A percentile compares a stretch with the other conserved stretches of the same genome.
Evolutionary conservation across 2,797 vertebrate genomes (phyloP).

Genomic region (Cossypha niveicapilla): DNA sequence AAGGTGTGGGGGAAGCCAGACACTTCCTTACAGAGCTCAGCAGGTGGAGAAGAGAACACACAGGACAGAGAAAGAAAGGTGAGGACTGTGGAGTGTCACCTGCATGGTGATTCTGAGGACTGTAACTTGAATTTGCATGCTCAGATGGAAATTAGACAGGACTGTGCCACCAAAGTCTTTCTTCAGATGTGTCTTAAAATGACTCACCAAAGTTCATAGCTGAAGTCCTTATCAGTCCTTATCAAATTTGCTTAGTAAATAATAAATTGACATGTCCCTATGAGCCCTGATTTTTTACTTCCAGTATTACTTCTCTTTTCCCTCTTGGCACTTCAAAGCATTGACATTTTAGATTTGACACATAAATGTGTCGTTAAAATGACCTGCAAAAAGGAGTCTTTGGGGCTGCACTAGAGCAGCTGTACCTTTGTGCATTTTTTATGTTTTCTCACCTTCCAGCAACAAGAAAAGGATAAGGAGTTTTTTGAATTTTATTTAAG

Average conservation of each 20-base stretch:
- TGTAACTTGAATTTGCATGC: background rate
- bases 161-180: fast-evolving
- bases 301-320: background rate
- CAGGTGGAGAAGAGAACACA: background rate
- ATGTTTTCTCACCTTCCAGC: background rate
- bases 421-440: background rate
- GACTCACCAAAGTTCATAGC: background rate
- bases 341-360: background rate
- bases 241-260: background rate
- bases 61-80: background rate
- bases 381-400: background rate
- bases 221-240: background rate
- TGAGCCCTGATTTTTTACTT: background rate
- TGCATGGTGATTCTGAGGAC: background rate
- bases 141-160: background rate
- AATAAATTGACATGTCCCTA: background rate
- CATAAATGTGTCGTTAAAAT: background rate
- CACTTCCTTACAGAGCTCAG: background rate
- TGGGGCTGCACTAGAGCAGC: background rate
- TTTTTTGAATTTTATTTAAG: background rate
- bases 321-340: background rate
- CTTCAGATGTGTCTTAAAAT: background rate
- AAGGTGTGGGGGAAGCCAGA: fast-evolving
- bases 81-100: background rate
- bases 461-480: background rate